Percentiles rank a stretch among this genome's conserved stretches.
Evolutionary conservation across 2,888 invertebrate species (phyloP).

Genomic region (Lasioglossum malachurum): DNA sequence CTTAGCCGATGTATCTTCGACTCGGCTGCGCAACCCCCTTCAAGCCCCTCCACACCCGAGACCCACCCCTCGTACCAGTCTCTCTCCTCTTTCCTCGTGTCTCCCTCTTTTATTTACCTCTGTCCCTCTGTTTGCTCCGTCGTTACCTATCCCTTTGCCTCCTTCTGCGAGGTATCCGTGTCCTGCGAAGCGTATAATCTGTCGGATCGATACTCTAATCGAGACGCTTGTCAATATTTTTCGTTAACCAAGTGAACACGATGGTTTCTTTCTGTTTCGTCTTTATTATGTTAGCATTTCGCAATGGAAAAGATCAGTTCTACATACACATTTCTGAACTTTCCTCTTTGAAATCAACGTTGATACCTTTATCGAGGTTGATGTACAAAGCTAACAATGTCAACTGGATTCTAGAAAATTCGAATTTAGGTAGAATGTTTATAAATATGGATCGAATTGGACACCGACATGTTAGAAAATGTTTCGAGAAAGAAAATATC

Average conservation of each 20-base stretch:
- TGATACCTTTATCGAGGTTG: neutral
- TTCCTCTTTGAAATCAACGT: neutral
- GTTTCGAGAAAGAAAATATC: too few species aligned
- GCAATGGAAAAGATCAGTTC: neutral
- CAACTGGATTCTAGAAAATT: neutral
- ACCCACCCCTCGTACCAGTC: conserved; percentile 16
- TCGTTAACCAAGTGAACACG: neutral
- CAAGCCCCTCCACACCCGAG: conserved; percentile 13
- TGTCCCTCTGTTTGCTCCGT: conserved; percentile 10
- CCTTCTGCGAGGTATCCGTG: neutral
- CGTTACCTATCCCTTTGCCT: neutral
- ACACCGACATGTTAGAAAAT: too few species aligned
- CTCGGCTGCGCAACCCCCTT: conserved; percentile 58
- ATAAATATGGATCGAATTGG: too few species aligned
- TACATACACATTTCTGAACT: neutral
- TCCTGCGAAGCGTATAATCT: neutral
- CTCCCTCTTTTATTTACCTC: conserved; percentile 20
- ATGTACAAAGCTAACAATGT: neutral
- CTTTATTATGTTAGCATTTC: neutral
- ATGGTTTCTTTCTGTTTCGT: neutral
- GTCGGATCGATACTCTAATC: neutral
- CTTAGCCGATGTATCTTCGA: conserved; percentile 74
- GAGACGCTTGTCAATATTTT: neutral
- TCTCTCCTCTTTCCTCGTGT: neutral
- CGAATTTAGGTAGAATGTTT: too few species aligned